Base-by-base conservation (phyloP, 2,888 invertebrate species). In the Pyrocoelia pectoralis region DNA sequence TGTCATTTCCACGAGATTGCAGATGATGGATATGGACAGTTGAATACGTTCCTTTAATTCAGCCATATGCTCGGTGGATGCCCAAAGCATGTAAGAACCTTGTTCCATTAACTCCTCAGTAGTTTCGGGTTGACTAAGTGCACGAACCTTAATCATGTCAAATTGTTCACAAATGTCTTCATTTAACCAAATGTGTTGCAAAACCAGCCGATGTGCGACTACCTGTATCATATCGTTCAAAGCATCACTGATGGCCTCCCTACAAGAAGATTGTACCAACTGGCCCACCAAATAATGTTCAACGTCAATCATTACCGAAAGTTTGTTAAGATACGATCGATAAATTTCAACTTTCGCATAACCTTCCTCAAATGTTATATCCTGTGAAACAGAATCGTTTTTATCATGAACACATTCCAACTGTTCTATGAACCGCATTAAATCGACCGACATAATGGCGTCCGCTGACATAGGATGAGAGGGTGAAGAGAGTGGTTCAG, bases 41-140 rank as follows among this genome's bases (percentile, higher is more conserved):
- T 88, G 82, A 61, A 95, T 93, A 71, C 89, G 86, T 71, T 88
- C 88, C 55, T 87, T 88, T 33, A 95, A 82, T 56, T 85, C 83
- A 58, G 87, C 85, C 74, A 95, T 86, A 63, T 91, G 85, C 29
- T 85, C 86, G 3, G 91, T 90, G 72, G 91, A 90, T 0, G 92
- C 93, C 69, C 88, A 84, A 69, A 93, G 84, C 84, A 96, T 93
- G 77, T 92, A 94, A 15, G 43, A 3, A 24, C 92, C 92, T 80
- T 91, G 88, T 67, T 90, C 91, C 70, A 96, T 86, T 28, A 97
- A 83, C 73, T 95, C 93, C 71, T 89, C 90, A 0, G 95, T 94
- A 38, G 89, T 90, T 67, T 85, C 85, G 0, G 96, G 95, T 69
- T 89, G 87, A 71, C 87, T 86, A 10, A 91, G 77, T 0, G 94